Base-by-base conservation (phyloP, 2,797 vertebrate species). In the Cynodonichthys magdalenae region DNA sequence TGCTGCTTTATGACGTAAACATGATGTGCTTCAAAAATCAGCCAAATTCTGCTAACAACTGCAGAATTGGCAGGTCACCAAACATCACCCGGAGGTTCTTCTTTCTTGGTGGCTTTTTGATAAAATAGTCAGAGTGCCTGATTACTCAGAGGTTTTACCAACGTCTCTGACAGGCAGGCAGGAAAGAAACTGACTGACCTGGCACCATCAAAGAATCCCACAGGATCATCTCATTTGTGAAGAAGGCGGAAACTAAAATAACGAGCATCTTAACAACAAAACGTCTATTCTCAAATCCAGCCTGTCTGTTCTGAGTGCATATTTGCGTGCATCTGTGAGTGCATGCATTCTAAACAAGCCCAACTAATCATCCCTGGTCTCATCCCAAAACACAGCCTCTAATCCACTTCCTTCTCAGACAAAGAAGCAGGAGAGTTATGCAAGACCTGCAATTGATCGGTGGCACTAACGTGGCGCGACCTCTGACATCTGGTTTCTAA, bases 341-440 rank as follows among this genome's bases (percentile, higher is more conserved):
- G 86, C 66, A 82, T 79, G 87, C 89, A 90, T 90, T 86, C 87
- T 89, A 89, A 91, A 88, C 66, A 84, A 86, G 79, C 84, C 86
- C 73, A 83, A 89, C 88, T 86, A 91, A 92, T 90, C 83, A 89
- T 84, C 79, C 79, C 75, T 87, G 82, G 82, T 89, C 81, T 73
- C 81, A 69, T 77, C 82, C 85, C 80, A 82, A 74, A 88, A 82
- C 82, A 86, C 78, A 70, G 77, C 75, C 84, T 80, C 82, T 89
- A 91, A 90, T 90, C 89, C 85, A 91, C 90, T 91, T 92, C 90
- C 89, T 90, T 83, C 66, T 70, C 67, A 87, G 77, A 90, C 86
- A 91, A 92, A 90, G 84, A 73, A 74, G 75, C 57, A 62, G 82
- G 77, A 83, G 73, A 87, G 89, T 90, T 90, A 90, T 70, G 89